These are phyloP conservation scores for Poliocrania exsul DNA, from an alignment of 2,797 vertebrate genomes.

Conservation along the genomic window DNA sequence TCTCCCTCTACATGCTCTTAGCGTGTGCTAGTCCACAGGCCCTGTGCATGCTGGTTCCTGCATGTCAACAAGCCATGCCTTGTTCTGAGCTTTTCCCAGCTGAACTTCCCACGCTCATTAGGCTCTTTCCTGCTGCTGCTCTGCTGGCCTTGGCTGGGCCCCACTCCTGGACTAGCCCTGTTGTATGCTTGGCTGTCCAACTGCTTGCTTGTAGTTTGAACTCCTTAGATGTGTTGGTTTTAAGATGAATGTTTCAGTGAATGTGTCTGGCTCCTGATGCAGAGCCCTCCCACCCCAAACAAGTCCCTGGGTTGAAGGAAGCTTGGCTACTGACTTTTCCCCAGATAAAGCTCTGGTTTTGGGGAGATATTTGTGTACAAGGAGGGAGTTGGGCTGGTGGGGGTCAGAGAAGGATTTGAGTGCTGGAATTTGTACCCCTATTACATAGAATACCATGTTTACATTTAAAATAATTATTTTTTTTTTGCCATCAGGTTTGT, in stretches of 20 bases:
- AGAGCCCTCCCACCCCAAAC: background rate
- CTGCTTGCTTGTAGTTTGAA: conserved; percentile 54
- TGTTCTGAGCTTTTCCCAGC: background rate
- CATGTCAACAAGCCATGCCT: conserved; percentile 39
- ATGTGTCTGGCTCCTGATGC: background rate
- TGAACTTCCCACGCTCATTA: background rate
- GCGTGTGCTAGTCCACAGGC: background rate
- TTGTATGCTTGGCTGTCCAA: conserved; percentile 41
- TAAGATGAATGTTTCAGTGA: background rate
- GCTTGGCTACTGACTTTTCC: background rate
- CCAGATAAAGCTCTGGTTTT: background rate
- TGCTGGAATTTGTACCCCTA: background rate
- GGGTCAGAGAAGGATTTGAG: background rate
- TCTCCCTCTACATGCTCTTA: background rate
- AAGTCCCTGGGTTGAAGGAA: background rate
- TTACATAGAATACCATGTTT: background rate
- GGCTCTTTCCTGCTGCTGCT: conserved; percentile 9
- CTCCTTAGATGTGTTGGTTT: conserved; percentile 20
- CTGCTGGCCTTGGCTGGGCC: conserved; percentile 6
- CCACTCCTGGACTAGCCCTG: conserved; percentile 4
- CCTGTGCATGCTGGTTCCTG: conserved; percentile 59
- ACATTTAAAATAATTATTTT: background rate
- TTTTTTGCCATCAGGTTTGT: background rate
- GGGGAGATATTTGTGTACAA: background rate
- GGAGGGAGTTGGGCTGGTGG: background rate